Evolutionary conservation across 2,113 vertebrate species (phyloP).

Genomic region (Pterocles burchelli): DNA sequence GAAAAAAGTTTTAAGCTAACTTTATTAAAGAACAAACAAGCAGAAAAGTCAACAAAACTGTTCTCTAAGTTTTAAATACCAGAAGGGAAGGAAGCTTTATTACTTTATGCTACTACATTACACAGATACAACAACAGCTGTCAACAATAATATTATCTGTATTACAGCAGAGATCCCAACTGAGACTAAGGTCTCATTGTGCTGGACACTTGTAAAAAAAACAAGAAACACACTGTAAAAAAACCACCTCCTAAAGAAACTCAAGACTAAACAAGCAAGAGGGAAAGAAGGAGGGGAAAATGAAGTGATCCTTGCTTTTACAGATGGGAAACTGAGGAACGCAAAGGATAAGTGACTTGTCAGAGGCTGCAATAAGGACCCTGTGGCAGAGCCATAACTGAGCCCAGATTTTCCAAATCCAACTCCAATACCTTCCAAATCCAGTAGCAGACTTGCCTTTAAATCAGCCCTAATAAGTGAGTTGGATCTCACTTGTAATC

Average conservation of each 20-base stretch:
- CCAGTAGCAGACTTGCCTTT: neutral
- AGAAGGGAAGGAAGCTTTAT: slow-evolving; percentile 47
- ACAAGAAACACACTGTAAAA: neutral
- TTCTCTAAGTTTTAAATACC: slow-evolving; percentile 46
- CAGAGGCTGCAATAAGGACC: neutral
- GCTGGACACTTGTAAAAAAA: neutral
- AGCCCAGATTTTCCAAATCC: slow-evolving; percentile 7
- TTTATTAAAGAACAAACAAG: slow-evolving; percentile 48
- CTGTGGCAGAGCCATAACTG: neutral
- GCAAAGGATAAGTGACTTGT: neutral
- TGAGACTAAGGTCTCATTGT: slow-evolving; percentile 29
- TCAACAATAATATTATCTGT: slow-evolving; percentile 64
- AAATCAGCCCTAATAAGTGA: neutral
- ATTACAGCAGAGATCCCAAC: slow-evolving; percentile 24
- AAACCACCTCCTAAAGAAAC: neutral
- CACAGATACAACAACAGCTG: slow-evolving; percentile 58
- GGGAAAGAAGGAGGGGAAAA: neutral
- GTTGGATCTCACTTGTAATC: neutral
- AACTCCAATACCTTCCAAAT: neutral
- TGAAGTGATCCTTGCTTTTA: neutral
- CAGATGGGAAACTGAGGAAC: neutral
- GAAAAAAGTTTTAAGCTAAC: slow-evolving; percentile 37
- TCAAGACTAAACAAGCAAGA: neutral
- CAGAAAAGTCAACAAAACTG: slow-evolving; percentile 56
- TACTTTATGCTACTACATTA: slow-evolving; percentile 62